A percentile compares a stretch with the other conserved stretches of the same genome.
Conservation (phyloP, 2,113 vertebrate species). For the Collichthys lucidus region DNA sequence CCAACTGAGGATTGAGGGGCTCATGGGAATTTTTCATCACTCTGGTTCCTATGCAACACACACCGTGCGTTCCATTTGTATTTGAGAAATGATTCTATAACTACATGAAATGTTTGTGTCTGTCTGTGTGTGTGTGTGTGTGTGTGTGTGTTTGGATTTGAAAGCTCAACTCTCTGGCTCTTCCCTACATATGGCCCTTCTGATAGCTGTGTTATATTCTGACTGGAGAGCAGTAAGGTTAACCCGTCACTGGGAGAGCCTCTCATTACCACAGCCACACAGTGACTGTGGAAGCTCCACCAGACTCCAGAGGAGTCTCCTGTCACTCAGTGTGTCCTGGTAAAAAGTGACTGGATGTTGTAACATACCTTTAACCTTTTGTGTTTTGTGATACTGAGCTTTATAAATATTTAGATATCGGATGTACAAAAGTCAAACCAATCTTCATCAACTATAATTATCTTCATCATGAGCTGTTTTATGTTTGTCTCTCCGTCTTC, state of each 20-base stretch:
- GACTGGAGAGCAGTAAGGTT: background rate
- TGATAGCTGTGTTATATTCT: background rate
- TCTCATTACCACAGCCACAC: background rate
- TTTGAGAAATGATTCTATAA: background rate
- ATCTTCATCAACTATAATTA: too few species aligned
- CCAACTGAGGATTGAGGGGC: background rate
- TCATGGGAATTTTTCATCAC: constrained; percentile 14
- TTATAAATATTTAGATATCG: too few species aligned
- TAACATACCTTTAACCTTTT: too few species aligned
- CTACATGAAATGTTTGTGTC: background rate
- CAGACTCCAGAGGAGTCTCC: background rate
- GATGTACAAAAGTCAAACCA: too few species aligned
- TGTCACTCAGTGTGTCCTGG: too few species aligned
- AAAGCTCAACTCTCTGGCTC: background rate
- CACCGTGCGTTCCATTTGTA: background rate
- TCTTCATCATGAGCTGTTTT: too few species aligned
- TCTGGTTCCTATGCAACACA: constrained; percentile 4
- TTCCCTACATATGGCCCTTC: background rate
- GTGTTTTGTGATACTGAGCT: background rate
- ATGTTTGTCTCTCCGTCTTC: background rate
- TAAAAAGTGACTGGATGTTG: background rate
- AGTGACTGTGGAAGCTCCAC: too few species aligned
- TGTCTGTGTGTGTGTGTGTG: background rate
- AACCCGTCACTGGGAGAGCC: background rate
- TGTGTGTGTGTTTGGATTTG: background rate